A percentile compares a stretch with the other conserved stretches of the same genome.
These are phyloP conservation scores for Trichechus manatus DNA, from an alignment of 2,113 vertebrate species.

Conservation along the genomic window DNA sequence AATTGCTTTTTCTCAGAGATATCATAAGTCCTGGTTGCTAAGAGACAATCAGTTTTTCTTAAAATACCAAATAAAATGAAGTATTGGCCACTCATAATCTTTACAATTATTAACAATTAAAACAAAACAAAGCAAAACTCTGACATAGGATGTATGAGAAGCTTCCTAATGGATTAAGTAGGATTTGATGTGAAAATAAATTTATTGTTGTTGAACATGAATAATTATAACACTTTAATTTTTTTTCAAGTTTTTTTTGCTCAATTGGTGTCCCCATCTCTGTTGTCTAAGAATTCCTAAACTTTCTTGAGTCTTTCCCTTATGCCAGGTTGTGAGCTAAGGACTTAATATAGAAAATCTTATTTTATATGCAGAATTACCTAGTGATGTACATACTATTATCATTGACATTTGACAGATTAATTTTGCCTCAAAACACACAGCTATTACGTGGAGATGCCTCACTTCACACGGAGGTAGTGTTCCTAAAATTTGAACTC, in stretches of 20 bases:
- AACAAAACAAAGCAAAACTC: not conserved
- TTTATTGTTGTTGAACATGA: not conserved
- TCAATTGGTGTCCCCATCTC: not conserved
- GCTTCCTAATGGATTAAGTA: not conserved
- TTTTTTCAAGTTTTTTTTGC: not conserved
- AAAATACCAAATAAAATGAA: constrained; percentile 34
- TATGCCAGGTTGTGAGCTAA: not conserved
- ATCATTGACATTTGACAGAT: not conserved
- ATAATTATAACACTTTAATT: not conserved
- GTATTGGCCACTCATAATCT: not conserved
- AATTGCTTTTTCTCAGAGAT: not conserved
- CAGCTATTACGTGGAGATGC: not conserved
- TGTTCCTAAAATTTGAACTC: constrained; percentile 17
- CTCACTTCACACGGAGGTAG: not conserved
- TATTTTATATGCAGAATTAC: not conserved
- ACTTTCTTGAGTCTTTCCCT: not conserved
- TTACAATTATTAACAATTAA: constrained; percentile 21
- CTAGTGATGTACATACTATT: not conserved
- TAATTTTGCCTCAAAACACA: constrained; percentile 3
- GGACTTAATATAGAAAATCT: not conserved
- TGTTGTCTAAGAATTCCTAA: not conserved
- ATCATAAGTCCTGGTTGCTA: constrained; percentile 55
- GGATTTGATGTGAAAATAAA: not conserved
- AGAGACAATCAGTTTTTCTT: constrained; percentile 53
- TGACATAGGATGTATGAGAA: not conserved